Conservation (phyloP, 2,888 invertebrate species). For the Elgonia sp. region DNA sequence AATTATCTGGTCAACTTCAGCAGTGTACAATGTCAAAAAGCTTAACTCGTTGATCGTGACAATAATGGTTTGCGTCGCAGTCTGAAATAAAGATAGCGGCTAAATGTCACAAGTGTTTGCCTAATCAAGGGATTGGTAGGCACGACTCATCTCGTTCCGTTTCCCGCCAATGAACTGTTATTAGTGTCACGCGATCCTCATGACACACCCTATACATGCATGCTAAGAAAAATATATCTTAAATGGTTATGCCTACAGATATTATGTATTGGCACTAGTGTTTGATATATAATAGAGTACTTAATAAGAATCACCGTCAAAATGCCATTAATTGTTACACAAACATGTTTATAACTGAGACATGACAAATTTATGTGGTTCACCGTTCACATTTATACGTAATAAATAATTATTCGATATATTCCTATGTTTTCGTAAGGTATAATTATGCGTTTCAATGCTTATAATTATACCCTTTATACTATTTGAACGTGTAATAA, state of each 20-base stretch:
- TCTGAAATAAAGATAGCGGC: conserved; percentile 81
- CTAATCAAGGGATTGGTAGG: conserved; percentile 84
- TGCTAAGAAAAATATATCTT: conserved; percentile 66
- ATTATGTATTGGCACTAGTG: conserved; percentile 58
- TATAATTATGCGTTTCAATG: conserved; percentile 58
- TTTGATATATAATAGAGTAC: conserved; percentile 60
- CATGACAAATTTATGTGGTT: conserved; percentile 48
- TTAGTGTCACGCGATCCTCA: conserved; percentile 84
- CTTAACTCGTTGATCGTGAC: conserved; percentile 67
- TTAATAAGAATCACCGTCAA: conserved; percentile 66
- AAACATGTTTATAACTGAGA: conserved; percentile 43
- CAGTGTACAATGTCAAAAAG: conserved; percentile 67
- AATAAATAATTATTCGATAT: conserved; percentile 51
- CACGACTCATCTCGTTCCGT: conserved; percentile 84
- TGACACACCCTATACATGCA: conserved; percentile 72
- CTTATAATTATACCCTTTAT: conserved; percentile 24
- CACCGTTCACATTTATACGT: conserved; percentile 37
- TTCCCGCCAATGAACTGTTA: conserved; percentile 79
- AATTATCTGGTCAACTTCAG: conserved; percentile 63
- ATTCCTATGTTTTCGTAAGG: conserved; percentile 20
- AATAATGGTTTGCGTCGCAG: conserved; percentile 75
- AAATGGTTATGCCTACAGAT: conserved; percentile 50
- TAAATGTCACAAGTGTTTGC: conserved; percentile 85
- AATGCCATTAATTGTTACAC: conserved; percentile 64
- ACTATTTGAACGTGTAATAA: conserved; percentile 13